Evolutionary conservation across 2,113 vertebrate species (phyloP).

Genomic region (Ptilorrhoa leucosticta): DNA sequence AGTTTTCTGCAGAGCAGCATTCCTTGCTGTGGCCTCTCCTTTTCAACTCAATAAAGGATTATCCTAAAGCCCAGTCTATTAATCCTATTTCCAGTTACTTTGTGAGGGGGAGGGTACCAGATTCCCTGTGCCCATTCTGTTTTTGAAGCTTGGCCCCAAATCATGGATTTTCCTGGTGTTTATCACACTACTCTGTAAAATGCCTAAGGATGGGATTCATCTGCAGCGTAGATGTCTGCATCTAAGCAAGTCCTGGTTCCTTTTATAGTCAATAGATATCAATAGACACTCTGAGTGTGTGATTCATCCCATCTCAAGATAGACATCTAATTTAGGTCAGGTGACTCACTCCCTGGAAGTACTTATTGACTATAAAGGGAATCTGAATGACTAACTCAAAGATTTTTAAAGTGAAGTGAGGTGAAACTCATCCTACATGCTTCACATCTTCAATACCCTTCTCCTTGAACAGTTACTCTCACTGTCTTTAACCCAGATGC

Average conservation of each 20-base stretch:
- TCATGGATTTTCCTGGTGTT: background rate
- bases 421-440: background rate
- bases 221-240: background rate
- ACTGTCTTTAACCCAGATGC: background rate
- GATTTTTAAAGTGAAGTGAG: slow-evolving; percentile 10
- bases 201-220: background rate
- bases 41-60: background rate
- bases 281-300: slow-evolving; percentile 51
- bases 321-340: slow-evolving; percentile 56
- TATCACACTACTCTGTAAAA: background rate
- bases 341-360: slow-evolving; percentile 61
- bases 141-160: background rate
- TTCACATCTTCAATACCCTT: background rate
- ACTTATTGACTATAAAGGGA: slow-evolving; percentile 53
- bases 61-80: background rate
- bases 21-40: background rate
- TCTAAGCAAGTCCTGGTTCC: slow-evolving; percentile 36
- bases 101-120: background rate
- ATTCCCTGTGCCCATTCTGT: background rate
- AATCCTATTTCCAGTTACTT: background rate
- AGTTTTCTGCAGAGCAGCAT: background rate
- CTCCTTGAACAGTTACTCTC: background rate
- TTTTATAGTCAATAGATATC: slow-evolving; percentile 68
- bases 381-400: slow-evolving; percentile 27
- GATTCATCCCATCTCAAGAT: slow-evolving; percentile 65